phyloP scores from a whole-genome alignment of 2,113 vertebrate species.

The Zosterops pallidus region DNA sequence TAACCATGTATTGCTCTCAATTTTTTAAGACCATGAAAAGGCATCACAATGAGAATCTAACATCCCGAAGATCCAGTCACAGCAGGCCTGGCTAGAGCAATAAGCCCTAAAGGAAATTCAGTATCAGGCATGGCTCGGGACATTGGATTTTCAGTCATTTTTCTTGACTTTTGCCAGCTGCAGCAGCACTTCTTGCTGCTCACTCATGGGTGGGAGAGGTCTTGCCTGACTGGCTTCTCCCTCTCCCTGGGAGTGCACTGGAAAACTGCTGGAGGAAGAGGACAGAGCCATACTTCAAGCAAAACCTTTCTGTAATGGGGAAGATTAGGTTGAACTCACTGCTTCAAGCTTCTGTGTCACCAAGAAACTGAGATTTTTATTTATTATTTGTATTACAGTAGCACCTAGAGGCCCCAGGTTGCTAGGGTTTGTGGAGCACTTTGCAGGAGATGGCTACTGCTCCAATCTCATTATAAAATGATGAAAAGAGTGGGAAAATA shows the following conservation, averaged over 20 bases:
- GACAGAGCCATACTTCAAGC: background rate
- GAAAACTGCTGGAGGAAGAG: background rate
- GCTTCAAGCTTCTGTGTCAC: background rate
- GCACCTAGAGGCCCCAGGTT: constrained; percentile 28
- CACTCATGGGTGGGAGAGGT: background rate
- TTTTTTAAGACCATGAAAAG: background rate
- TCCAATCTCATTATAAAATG: background rate
- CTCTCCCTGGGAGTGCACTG: fast-evolving
- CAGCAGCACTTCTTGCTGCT: background rate
- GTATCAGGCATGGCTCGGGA: background rate
- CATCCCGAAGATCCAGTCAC: background rate
- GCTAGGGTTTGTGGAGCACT: background rate
- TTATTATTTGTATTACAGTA: constrained; percentile 44
- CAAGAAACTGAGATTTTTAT: background rate
- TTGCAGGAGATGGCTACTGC: background rate
- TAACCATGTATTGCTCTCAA: background rate
- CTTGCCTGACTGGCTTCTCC: background rate
- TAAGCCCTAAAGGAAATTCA: background rate
- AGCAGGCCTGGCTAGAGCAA: background rate
- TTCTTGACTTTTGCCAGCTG: background rate
- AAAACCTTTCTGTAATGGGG: fast-evolving
- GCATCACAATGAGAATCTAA: background rate
- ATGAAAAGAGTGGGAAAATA: background rate
- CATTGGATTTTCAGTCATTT: background rate
- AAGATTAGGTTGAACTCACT: background rate